These are phyloP conservation scores for Lytechinus pictus DNA, from an alignment of 35 echinoderm and acorn worm genomes.

Conservation along the genomic window DNA sequence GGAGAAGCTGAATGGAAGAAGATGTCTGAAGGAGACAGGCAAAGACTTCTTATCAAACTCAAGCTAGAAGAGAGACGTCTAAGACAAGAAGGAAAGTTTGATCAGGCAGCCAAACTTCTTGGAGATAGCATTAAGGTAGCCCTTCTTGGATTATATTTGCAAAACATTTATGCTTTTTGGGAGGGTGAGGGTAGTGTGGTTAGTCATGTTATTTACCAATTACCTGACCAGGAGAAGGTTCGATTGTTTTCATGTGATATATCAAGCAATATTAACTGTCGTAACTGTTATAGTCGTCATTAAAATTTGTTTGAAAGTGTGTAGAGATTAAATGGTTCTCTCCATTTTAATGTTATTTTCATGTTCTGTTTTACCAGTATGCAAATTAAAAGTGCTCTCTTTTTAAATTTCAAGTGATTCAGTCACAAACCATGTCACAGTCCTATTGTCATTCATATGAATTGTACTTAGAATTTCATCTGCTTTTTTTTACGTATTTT, in stretches of 20 bases:
- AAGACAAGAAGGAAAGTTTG: conserved; percentile 84
- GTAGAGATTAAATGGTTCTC: background rate
- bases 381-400: background rate
- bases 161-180: background rate
- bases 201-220: background rate
- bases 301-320: background rate
- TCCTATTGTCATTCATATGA: background rate
- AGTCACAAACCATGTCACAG: background rate
- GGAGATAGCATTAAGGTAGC: conserved; percentile 80
- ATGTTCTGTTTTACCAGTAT: background rate
- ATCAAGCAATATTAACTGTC: no score
- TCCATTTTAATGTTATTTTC: background rate
- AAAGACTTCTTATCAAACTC: conserved; percentile 75
- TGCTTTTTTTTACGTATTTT: background rate
- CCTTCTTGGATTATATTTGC: background rate
- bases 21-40: conserved; percentile 72
- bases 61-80: conserved; percentile 86
- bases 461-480: background rate
- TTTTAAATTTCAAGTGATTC: background rate
- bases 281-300: background rate
- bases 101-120: conserved; percentile 75
- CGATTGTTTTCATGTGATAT: no score
- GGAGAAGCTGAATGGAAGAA: conserved; percentile 66
- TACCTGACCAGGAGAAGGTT: no score
- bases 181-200: background rate